Evolutionary conservation across 2,888 invertebrate genomes (phyloP).

Genomic region (Dynastes maya): DNA sequence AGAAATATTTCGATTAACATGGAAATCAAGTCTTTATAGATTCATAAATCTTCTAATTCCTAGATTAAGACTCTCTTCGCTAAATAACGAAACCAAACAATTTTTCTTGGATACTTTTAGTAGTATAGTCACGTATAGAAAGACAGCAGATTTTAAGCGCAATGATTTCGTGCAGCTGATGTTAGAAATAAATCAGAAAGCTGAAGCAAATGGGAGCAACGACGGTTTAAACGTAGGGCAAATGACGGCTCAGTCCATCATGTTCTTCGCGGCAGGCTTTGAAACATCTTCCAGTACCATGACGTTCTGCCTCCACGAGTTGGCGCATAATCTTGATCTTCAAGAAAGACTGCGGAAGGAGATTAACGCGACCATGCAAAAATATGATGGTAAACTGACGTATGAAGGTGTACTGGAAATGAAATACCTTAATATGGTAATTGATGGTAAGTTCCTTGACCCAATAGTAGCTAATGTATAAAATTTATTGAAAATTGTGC

Average conservation of each 20-base stretch:
- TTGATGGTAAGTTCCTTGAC: slow-evolving; percentile 18
- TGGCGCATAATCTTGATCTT: slow-evolving; percentile 29
- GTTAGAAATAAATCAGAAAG: slow-evolving; percentile 58
- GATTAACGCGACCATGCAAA: slow-evolving; percentile 2
- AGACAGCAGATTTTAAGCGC: slow-evolving; percentile 67
- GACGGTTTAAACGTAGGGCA: slow-evolving; percentile 9
- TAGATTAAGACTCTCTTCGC: not conserved
- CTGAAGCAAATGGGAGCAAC: slow-evolving; percentile 5
- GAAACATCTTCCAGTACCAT: slow-evolving; percentile 43
- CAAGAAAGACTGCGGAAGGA: slow-evolving; percentile 35
- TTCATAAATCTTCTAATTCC: slow-evolving; percentile 21
- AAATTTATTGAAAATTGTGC: not conserved
- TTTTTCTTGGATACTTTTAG: slow-evolving; percentile 70
- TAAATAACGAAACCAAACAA: slow-evolving; percentile 52
- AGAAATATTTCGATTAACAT: not conserved
- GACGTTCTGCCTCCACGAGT: slow-evolving; percentile 42
- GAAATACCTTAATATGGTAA: slow-evolving; percentile 41
- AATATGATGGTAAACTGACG: slow-evolving; percentile 39
- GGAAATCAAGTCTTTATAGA: slow-evolving; percentile 18
- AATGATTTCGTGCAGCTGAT: slow-evolving; percentile 74
- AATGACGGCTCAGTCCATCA: slow-evolving; percentile 37
- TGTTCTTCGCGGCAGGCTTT: slow-evolving; percentile 42
- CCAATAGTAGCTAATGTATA: no score
- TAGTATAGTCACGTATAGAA: slow-evolving; percentile 68
- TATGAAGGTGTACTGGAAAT: slow-evolving; percentile 45